Evolutionary conservation across 2,888 invertebrate genomes (phyloP), one percentile per base, ranked within the genome.

Genomic region (Harmothoe impar): DNA sequence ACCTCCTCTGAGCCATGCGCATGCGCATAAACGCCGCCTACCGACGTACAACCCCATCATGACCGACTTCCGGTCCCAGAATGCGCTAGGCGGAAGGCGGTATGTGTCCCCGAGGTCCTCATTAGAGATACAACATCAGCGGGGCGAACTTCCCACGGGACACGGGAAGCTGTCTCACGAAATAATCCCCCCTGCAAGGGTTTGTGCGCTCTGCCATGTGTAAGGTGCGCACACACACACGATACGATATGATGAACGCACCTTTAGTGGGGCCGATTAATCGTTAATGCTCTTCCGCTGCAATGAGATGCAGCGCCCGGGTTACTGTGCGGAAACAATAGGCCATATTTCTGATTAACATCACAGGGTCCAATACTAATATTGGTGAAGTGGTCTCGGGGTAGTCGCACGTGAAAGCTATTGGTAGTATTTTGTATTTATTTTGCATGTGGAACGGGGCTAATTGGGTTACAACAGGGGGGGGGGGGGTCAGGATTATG

Each of bases 91-190:
- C 3, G 5, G 10, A 10, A 43, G 43, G 3, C 10, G 10, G 43
- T 43, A 43, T 10, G 43, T 10, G 43, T 43, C 43, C 43, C 43
- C 10, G 10, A 3, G 43, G 43, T 10, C 43, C 17, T 77, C 77
- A 77, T 77, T 31, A 77, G 77, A 77, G 31, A 10, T 43, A 43
- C 31, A n/a, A 25, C 31, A 17, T 77, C 31, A 5, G 17, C 31
- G 77, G 29, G 29, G 77, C 29, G 77, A 77, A 77, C 77, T n/a
- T 77, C 77, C 77, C 77, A 31, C 77, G 31, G 31, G 77, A 77
- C 77, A 77, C 77, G 17, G 77, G 77, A 77, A 77, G 77, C n/a
- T 20, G 77, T 77, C 77, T 25, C 77, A 77, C 77, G 31, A 31
- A 77, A 77, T 77, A 31, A 77, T 77, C 62, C 3, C 5, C 77